Evolutionary conservation across 2,888 invertebrate species (phyloP).

Genomic region (Drosophila histrio): DNA sequence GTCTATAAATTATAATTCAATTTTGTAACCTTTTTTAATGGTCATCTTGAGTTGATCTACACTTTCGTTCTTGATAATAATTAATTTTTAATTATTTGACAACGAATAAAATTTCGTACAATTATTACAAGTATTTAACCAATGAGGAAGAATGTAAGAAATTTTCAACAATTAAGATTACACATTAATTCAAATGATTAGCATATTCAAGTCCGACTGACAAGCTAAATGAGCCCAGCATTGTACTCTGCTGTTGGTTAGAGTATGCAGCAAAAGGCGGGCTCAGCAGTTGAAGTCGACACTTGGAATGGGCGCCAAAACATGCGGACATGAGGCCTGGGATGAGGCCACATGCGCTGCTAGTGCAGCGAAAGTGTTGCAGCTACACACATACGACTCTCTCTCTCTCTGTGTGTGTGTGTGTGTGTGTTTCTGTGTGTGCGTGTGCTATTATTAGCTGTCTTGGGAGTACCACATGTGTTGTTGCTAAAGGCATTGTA

Average conservation of each 20-base stretch:
- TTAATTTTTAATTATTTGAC: too few species aligned
- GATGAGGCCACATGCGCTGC: constrained; percentile 51
- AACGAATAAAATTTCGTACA: too few species aligned
- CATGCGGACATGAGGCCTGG: constrained; percentile 28
- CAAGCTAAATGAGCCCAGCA: background rate
- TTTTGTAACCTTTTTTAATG: too few species aligned
- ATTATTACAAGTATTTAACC: too few species aligned
- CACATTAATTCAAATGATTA: background rate
- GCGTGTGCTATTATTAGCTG: constrained; percentile 52
- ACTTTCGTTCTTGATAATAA: too few species aligned
- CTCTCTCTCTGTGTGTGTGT: constrained; percentile 11
- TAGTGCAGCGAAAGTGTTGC: constrained; percentile 68
- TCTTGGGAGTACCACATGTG: constrained; percentile 66
- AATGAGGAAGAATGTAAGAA: too few species aligned
- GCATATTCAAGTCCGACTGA: background rate
- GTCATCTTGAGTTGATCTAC: too few species aligned
- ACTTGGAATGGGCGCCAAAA: constrained; percentile 64
- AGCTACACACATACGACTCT: constrained; percentile 22
- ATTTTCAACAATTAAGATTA: too few species aligned
- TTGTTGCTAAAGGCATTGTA: constrained; percentile 70
- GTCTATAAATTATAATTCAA: too few species aligned
- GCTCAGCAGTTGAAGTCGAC: constrained; percentile 37
- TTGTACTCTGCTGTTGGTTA: background rate
- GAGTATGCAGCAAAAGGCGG: constrained; percentile 35
- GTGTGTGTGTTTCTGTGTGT: constrained; percentile 13